Evolutionary conservation across 2,888 invertebrate genomes (phyloP).

Genomic region (Scaptomyza polygonia): DNA sequence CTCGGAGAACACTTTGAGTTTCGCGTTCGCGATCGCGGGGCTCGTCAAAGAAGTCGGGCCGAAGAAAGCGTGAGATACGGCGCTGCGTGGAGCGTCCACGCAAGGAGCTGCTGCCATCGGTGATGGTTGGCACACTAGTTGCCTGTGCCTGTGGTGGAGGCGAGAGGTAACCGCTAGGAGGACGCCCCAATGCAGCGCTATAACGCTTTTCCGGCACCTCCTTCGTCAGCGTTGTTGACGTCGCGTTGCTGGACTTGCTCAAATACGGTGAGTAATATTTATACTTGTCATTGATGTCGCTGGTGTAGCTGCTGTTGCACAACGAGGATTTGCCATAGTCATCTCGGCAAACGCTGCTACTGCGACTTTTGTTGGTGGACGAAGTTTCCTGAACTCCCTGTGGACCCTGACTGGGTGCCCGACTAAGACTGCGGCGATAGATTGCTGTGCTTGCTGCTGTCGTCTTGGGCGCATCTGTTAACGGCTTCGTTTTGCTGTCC

Average conservation of each 20-base stretch:
- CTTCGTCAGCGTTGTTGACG: constrained; percentile 36
- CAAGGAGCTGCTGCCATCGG: constrained; percentile 69
- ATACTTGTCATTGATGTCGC: constrained; percentile 83
- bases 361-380: constrained; percentile 60
- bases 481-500: constrained; percentile 20
- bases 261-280: constrained; percentile 83
- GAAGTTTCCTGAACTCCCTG: constrained; percentile 13
- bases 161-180: constrained; percentile 81
- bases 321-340: constrained; percentile 77
- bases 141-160: constrained; percentile 66
- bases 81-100: constrained; percentile 85
- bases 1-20: constrained; percentile 88
- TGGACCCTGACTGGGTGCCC: constrained; percentile 54
- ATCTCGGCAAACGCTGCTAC: constrained; percentile 78
- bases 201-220: constrained; percentile 75
- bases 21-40: constrained; percentile 85
- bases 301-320: constrained; percentile 76
- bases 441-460: constrained; percentile 60
- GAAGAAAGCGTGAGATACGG: constrained; percentile 89
- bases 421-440: constrained; percentile 67
- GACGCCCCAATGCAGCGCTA: constrained; percentile 74
- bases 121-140: constrained; percentile 25
- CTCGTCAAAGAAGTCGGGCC: constrained; percentile 91
- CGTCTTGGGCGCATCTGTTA: constrained; percentile 63
- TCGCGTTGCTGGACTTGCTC: constrained; percentile 67